A percentile compares a stretch with the other conserved stretches of the same genome.
Conservation (phyloP, 2,797 vertebrate species). For the Podarcis lilfordi region DNA sequence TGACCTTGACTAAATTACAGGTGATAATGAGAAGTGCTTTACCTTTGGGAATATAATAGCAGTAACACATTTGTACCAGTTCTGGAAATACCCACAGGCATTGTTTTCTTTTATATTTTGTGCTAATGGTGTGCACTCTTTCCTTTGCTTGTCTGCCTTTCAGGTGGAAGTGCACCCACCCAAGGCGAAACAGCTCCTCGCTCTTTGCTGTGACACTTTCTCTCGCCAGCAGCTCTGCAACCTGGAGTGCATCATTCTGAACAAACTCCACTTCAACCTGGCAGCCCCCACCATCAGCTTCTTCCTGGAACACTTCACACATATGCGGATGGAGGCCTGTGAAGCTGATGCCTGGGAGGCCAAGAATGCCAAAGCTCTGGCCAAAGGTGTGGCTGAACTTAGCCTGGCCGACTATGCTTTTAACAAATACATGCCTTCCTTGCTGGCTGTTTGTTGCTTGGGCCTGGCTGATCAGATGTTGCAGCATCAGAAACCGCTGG, state of each 20-base stretch:
- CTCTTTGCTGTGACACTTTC: conserved; percentile 89
- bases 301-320: conserved; percentile 89
- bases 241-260: conserved; percentile 90
- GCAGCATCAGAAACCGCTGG: conserved; percentile 42
- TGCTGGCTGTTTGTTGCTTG: conserved; percentile 86
- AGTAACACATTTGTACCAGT: not conserved
- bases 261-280: conserved; percentile 86
- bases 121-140: not conserved
- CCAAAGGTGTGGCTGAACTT: conserved; percentile 85
- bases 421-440: conserved; percentile 85
- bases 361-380: conserved; percentile 76
- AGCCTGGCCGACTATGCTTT: conserved; percentile 94
- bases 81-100: not conserved
- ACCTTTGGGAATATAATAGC: not conserved
- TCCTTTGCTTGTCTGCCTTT: not conserved
- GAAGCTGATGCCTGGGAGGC: conserved; percentile 50
- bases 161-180: conserved; percentile 93
- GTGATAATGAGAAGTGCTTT: not conserved
- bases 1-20: not conserved
- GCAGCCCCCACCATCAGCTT: conserved; percentile 88
- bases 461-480: conserved; percentile 83
- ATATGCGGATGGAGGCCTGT: conserved; percentile 56
- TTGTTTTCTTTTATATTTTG: not conserved
- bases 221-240: conserved; percentile 90
- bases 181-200: conserved; percentile 86